Evolutionary conservation across 2,113 vertebrate genomes (phyloP).

Genomic region (Percopsis transmontana): DNA sequence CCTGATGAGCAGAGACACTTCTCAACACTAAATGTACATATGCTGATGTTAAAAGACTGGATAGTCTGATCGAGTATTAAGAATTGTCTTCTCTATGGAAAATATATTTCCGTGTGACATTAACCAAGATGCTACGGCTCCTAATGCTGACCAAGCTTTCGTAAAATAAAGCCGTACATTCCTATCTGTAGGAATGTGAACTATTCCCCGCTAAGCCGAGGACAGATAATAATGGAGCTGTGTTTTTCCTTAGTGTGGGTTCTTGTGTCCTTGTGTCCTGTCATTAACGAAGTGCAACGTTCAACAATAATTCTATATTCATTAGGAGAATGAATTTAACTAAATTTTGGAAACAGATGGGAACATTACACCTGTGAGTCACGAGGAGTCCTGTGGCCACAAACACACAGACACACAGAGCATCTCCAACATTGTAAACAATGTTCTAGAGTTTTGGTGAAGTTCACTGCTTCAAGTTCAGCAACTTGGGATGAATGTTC

Average conservation of each 20-base stretch:
- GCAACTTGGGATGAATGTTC: background rate
- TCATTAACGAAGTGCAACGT: too few species aligned
- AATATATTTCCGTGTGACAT: background rate
- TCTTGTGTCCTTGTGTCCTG: too few species aligned
- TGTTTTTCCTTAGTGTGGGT: background rate
- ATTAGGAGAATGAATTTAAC: too few species aligned
- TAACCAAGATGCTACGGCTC: background rate
- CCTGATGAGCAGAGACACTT: background rate
- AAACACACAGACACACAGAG: background rate
- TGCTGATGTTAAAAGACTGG: background rate
- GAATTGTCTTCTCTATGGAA: background rate
- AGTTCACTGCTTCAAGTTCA: background rate
- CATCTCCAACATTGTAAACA: background rate
- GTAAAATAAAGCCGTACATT: constrained; percentile 4
- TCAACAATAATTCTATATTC: too few species aligned
- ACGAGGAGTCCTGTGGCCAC: background rate
- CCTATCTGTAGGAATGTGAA: constrained; percentile 3
- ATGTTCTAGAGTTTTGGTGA: background rate
- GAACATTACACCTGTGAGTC: background rate
- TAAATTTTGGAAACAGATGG: too few species aligned
- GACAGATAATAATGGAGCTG: background rate
- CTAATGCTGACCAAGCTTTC: constrained; percentile 6
- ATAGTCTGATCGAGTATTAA: background rate
- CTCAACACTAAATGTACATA: constrained; percentile 17
- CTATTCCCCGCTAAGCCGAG: background rate